phyloP scores from a whole-genome alignment of 2,113 vertebrate species.

The Phodopus roborovskii region DNA sequence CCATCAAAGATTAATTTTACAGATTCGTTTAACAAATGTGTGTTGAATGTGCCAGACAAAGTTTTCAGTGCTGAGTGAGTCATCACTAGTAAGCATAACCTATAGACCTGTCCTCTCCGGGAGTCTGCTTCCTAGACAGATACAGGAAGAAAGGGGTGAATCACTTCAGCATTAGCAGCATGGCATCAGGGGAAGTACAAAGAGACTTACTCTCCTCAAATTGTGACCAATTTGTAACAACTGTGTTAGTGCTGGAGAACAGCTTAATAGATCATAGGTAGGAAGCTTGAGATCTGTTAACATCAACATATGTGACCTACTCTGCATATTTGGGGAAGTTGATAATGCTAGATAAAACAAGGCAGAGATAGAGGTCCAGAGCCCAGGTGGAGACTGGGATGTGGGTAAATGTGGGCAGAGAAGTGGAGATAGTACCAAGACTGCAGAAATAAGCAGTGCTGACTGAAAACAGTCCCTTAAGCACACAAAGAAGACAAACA shows the following conservation, averaged over 20 bases:
- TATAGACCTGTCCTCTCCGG: not conserved
- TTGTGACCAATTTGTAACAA: not conserved
- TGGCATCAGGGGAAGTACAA: not conserved
- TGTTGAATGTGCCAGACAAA: not conserved
- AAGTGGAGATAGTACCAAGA: not conserved
- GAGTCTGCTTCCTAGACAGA: not conserved
- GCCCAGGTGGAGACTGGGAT: not conserved
- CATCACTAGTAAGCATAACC: not conserved
- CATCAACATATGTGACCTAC: not conserved
- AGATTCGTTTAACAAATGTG: not conserved
- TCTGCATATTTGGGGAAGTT: not conserved
- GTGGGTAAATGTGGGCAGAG: not conserved
- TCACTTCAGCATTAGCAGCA: not conserved
- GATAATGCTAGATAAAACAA: not conserved
- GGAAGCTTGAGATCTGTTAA: not conserved
- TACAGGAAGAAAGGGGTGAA: not conserved
- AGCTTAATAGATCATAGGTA: not conserved
- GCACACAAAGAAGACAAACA: not conserved
- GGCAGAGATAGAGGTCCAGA: not conserved
- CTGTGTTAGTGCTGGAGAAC: not conserved
- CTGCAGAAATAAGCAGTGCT: not conserved
- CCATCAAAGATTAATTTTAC: not conserved
- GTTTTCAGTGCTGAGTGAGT: not conserved
- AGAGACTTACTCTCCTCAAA: not conserved
- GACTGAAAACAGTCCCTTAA: not conserved